Base-by-base conservation (phyloP, 2,888 invertebrate species). In the Gerris lacustris region DNA sequence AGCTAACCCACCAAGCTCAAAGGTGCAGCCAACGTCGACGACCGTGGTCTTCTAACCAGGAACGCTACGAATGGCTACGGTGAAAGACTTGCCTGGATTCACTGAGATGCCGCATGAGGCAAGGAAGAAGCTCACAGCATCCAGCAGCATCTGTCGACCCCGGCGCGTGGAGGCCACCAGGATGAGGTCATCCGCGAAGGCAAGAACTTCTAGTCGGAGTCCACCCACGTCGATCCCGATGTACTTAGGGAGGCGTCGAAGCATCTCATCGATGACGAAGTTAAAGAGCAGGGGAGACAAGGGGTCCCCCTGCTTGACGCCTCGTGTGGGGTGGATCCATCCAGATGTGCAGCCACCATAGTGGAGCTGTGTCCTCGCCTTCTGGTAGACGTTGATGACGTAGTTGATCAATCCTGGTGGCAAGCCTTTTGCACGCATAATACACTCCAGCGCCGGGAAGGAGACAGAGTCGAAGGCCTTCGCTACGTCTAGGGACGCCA, bases 391-490 rank as follows among this genome's bases (percentile, higher is more conserved):
- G 15, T 77, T 76, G 68, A 76, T 76, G 44, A 81, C 44, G 70
- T 80, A 80, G 2, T 74, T 69, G 6, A 77, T 74, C 31, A 80
- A 76, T 0, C 68, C 73, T n/a, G 44, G 66, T 5, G 80, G 81
- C 31, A 80, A 70, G 6, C 79, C 81, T 62, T 77, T 75, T 6
- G 72, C 71, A 31, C 76, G 72, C 70, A 82, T 76, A 67, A 79
- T 76, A 5, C 73, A 75, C 45, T 74, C 18, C 5, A 74, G 66
- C 17, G 75, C 78, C 43, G 70, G 45, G 69, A 79, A 79, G n/a
- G 77, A 77, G 69, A 79, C 77, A 0, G 77, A 79, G 73, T 81
- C 81, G 74, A 81, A 82, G 6, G 81, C 82, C 75, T 82, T 82
- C n/a, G 62, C 77, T 45, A 82, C 79, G 74, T 82, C 82, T 18